Conservation (phyloP, 1,140 invertebrate genomes). For the Neoseiulus cucumeris region DNA sequence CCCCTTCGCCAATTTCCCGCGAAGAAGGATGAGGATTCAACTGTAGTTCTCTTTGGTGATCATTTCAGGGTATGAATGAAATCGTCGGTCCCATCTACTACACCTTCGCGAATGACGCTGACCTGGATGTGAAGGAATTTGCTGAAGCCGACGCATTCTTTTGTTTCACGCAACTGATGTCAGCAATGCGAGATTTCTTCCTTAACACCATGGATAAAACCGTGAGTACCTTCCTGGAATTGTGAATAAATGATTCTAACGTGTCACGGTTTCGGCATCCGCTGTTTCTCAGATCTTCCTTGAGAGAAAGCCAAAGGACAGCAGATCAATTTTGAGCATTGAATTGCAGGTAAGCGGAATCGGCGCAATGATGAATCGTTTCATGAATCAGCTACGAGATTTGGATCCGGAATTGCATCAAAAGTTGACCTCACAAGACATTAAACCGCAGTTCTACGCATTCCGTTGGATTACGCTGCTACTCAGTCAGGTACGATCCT, state of each 20-base stretch:
- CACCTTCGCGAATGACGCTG: conserved; percentile 73
- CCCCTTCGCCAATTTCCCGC: not conserved
- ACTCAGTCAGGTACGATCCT: conserved; percentile 36
- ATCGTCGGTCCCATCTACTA: conserved; percentile 97
- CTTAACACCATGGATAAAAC: conserved; percentile 8
- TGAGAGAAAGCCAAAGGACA: too few relatives aligned
- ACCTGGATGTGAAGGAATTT: conserved; percentile 55
- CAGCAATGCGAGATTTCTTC: conserved; percentile 20
- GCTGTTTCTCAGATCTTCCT: too few relatives aligned
- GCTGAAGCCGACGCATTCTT: conserved; percentile 95
- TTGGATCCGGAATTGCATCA: conserved; percentile 56
- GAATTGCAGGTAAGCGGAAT: conserved; percentile 36
- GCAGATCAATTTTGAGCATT: not conserved
- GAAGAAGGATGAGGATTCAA: not conserved
- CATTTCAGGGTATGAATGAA: conserved; percentile 78
- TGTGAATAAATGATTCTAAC: not conserved
- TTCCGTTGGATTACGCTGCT: conserved; percentile 94
- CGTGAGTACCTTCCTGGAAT: not conserved
- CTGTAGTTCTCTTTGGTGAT: conserved; percentile 10
- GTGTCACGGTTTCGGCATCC: too few relatives aligned
- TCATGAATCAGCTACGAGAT: conserved; percentile 49
- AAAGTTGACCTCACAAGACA: conserved; percentile 51
- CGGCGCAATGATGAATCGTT: conserved; percentile 55
- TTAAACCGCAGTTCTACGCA: conserved; percentile 85
- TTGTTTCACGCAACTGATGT: conserved; percentile 91